phyloP scores from a whole-genome alignment of 1,140 invertebrate genomes.

The Littorina saxatilis region DNA sequence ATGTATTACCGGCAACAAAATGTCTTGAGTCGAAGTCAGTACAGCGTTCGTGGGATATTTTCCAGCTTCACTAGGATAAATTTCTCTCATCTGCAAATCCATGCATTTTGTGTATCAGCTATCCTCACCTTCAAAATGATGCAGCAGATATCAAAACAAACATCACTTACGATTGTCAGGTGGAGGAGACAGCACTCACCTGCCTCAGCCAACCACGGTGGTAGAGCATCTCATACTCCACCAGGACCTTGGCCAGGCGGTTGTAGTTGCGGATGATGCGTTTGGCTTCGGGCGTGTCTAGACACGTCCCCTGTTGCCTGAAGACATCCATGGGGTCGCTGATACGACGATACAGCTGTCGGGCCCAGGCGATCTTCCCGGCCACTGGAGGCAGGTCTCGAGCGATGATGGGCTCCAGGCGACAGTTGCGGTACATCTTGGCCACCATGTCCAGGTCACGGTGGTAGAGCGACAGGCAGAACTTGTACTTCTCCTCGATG shows the following conservation, averaged over 20 bases:
- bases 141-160: too few relatives aligned
- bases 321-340: slow-evolving; percentile 75
- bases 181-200: too few relatives aligned
- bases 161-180: too few relatives aligned
- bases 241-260: slow-evolving; percentile 72
- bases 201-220: slow-evolving; percentile 87
- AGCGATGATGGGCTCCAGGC: slow-evolving; percentile 89
- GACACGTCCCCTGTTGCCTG: slow-evolving; percentile 62
- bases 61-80: too few relatives aligned
- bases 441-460: slow-evolving; percentile 90
- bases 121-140: too few relatives aligned
- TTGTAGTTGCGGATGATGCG: slow-evolving; percentile 79
- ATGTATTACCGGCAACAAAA: too few relatives aligned
- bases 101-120: too few relatives aligned
- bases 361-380: slow-evolving; percentile 77
- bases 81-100: too few relatives aligned
- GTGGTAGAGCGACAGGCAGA: slow-evolving; percentile 89
- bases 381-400: slow-evolving; percentile 92
- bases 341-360: slow-evolving; percentile 75
- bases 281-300: slow-evolving; percentile 70
- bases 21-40: too few relatives aligned
- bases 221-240: slow-evolving; percentile 80
- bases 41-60: too few relatives aligned
- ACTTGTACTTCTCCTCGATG: slow-evolving; percentile 88
- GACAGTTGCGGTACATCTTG: slow-evolving; percentile 91